Conservation (phyloP, 2,113 vertebrate genomes). For the Lanius ludovicianus region DNA sequence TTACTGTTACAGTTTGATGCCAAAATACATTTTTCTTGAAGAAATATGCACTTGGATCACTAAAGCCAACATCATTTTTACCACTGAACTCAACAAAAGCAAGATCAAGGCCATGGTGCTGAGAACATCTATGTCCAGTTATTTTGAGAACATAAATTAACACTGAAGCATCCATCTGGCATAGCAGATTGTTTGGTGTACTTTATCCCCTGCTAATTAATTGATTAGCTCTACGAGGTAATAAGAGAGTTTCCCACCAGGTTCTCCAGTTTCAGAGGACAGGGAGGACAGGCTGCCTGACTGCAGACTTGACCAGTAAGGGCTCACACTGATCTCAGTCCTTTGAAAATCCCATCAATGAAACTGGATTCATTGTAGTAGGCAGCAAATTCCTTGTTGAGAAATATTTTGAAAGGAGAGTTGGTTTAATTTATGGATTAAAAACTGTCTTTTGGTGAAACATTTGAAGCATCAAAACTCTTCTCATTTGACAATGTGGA, state of each 20-base stretch:
- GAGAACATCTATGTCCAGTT: constrained; percentile 2
- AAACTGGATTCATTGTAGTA: neutral
- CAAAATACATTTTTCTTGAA: constrained; percentile 10
- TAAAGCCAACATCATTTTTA: neutral
- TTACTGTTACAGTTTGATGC: neutral
- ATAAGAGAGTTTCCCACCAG: neutral
- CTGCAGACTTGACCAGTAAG: neutral
- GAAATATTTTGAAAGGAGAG: neutral
- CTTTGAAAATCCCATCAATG: neutral
- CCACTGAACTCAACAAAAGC: neutral
- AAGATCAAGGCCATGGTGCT: neutral
- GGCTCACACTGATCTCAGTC: neutral
- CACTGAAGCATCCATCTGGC: constrained; percentile 44
- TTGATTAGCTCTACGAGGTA: constrained; percentile 17
- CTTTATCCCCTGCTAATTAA: constrained; percentile 47
- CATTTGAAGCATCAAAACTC: neutral
- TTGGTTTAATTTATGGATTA: neutral
- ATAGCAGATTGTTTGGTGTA: constrained; percentile 38
- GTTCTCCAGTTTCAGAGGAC: neutral
- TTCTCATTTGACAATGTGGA: neutral
- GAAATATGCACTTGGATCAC: neutral
- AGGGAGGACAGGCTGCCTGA: neutral
- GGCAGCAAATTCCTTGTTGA: neutral
- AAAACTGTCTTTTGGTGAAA: neutral
- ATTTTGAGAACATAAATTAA: constrained; percentile 41